phyloP scores from a whole-genome alignment of 1,140 invertebrate genomes.

The Acyrthosiphon pisum region DNA sequence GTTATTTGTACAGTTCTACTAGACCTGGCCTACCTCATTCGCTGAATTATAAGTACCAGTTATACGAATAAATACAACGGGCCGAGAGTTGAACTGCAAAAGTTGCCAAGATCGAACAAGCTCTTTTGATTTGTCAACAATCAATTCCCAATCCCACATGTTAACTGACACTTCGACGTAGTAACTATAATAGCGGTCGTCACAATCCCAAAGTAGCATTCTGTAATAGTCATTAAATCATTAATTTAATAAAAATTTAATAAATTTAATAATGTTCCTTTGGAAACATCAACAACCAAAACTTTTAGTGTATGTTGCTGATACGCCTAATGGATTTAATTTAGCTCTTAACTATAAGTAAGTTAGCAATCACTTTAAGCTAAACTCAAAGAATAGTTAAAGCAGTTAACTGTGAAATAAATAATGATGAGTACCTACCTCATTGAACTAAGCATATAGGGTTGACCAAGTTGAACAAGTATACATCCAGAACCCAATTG shows the following conservation, averaged over 20 bases:
- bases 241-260: background rate
- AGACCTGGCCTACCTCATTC: constrained; percentile 76
- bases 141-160: constrained; percentile 85
- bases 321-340: constrained; percentile 35
- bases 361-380: constrained; percentile 23
- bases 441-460: constrained; percentile 91
- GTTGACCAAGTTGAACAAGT: constrained; percentile 93
- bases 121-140: constrained; percentile 79
- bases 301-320: constrained; percentile 39
- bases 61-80: constrained; percentile 93
- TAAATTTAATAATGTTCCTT: constrained; percentile 10
- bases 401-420: background rate
- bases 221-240: constrained; percentile 63
- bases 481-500: constrained; percentile 95
- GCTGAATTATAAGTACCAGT: constrained; percentile 96
- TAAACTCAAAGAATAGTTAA: constrained; percentile 34
- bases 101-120: constrained; percentile 90
- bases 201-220: constrained; percentile 96
- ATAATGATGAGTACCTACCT: constrained; percentile 66
- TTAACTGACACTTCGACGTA: constrained; percentile 96
- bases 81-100: constrained; percentile 79
- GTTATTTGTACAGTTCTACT: background rate
- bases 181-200: constrained; percentile 94
- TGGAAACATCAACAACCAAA: constrained; percentile 44
- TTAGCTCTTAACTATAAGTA: constrained; percentile 24